These are phyloP conservation scores for Apamea sordens DNA, from an alignment of 2,888 invertebrate genomes.

Conservation along the genomic window DNA sequence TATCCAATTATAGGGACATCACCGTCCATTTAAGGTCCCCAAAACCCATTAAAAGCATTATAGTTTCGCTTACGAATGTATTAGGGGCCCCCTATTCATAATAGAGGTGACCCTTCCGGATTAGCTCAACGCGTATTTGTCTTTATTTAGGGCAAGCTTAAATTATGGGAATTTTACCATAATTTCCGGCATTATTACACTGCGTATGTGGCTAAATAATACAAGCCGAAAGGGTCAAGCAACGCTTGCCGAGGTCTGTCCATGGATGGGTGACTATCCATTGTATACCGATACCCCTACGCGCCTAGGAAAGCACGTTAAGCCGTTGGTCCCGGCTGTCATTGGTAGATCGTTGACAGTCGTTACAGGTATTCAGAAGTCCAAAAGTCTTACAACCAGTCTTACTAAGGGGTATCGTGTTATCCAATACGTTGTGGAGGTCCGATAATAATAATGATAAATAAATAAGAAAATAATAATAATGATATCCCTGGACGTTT, in stretches of 20 bases:
- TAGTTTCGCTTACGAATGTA: constrained; percentile 50
- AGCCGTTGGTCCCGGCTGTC: no score
- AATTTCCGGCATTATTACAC: not conserved
- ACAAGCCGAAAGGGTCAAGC: not conserved
- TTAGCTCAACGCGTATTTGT: constrained; percentile 33
- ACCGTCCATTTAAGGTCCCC: constrained; percentile 19
- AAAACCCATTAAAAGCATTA: constrained; percentile 52
- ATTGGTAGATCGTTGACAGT: not conserved
- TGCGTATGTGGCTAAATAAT: not conserved
- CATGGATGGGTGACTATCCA: no score
- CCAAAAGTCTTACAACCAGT: not conserved
- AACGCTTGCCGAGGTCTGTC: not conserved
- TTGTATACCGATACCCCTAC: not conserved
- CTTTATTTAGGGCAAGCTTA: constrained; percentile 31
- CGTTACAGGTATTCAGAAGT: not conserved
- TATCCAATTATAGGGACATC: constrained; percentile 20
- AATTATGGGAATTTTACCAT: not conserved
- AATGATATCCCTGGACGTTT: no score
- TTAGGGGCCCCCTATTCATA: constrained; percentile 35
- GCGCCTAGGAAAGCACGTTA: not conserved
- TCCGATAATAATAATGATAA: no score
- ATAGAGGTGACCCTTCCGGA: constrained; percentile 40
- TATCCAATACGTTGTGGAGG: no score
- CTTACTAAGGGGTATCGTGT: no score
- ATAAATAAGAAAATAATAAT: no score